Conservation (phyloP, 2,888 invertebrate species). For the Epinotia brunnichana region DNA sequence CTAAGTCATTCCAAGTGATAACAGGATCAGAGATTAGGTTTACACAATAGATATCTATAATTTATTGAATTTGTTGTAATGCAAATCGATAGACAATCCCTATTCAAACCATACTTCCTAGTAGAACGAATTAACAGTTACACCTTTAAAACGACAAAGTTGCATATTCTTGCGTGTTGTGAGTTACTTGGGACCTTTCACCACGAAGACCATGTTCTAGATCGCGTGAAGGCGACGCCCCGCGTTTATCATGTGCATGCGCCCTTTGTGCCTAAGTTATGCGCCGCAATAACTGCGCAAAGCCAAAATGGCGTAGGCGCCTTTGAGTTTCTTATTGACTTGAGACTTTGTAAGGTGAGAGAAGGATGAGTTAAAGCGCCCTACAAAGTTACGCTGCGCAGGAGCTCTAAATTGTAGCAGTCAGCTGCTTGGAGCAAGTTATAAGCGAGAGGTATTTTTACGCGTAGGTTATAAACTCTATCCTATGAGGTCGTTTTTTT, state of each 20-base stretch:
- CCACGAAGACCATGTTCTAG: constrained; percentile 8
- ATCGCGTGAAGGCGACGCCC: constrained; percentile 42
- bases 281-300: constrained; percentile 20
- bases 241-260: constrained; percentile 33
- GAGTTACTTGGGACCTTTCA: neutral
- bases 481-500: too few species aligned
- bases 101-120: constrained; percentile 31
- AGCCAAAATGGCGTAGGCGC: neutral
- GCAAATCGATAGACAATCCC: constrained; percentile 29
- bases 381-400: constrained; percentile 41
- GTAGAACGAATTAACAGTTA: constrained; percentile 32
- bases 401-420: constrained; percentile 38
- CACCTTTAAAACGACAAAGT: neutral
- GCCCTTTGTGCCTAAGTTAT: constrained; percentile 42
- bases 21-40: constrained; percentile 7
- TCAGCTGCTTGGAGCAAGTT: constrained; percentile 3
- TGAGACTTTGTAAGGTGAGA: neutral
- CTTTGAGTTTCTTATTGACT: neutral
- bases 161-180: neutral
- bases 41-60: constrained; percentile 15
- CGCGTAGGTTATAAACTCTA: too few species aligned
- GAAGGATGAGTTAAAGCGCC: constrained; percentile 34
- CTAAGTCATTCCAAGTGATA: neutral
- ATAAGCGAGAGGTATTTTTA: neutral
- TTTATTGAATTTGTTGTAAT: constrained; percentile 28